Conservation (phyloP, 2,113 vertebrate species). For the Aplodontia rufa region DNA sequence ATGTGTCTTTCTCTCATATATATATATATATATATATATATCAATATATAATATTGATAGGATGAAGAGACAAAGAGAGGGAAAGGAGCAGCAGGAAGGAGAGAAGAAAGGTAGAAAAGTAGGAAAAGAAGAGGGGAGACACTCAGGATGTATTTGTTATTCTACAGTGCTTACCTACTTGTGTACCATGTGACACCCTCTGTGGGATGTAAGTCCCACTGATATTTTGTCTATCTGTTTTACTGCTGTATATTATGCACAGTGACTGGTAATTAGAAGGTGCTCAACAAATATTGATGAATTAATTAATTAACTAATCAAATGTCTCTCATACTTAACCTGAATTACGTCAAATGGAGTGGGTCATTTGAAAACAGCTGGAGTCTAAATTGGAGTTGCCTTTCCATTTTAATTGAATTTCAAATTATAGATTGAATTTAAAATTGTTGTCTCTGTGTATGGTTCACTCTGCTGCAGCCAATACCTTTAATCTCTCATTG, state of each 20-base stretch:
- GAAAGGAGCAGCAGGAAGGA: not conserved
- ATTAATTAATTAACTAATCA: not conserved
- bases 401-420: not conserved
- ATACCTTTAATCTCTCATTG: not conserved
- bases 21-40: no score
- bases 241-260: not conserved
- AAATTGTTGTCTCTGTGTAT: not conserved
- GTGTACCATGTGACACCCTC: not conserved
- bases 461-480: not conserved
- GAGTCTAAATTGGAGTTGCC: not conserved
- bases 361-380: not conserved
- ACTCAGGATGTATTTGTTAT: not conserved
- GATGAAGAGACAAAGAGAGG: not conserved
- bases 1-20: no score
- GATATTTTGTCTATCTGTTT: not conserved
- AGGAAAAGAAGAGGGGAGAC: not conserved
- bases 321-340: not conserved
- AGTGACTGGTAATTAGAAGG: not conserved
- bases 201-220: not conserved
- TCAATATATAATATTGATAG: not conserved
- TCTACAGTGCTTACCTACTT: not conserved
- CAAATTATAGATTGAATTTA: not conserved
- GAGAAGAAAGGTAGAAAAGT: not conserved
- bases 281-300: not conserved
- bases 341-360: not conserved